Evolutionary conservation across 2,888 invertebrate species (phyloP).

Genomic region (Therioaphis trifolii): DNA sequence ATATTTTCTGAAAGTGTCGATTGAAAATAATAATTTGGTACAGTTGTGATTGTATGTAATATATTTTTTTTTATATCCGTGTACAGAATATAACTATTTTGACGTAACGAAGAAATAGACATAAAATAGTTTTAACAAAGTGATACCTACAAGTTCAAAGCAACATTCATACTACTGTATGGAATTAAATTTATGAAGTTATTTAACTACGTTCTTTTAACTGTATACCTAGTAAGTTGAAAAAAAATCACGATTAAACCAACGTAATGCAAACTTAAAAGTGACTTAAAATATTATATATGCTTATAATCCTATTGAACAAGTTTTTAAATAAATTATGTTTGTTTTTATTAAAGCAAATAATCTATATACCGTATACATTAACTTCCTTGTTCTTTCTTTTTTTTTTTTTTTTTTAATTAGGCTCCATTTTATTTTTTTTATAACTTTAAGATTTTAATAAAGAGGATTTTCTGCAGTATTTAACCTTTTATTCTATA

Average conservation of each 20-base stretch:
- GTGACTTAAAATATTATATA: neutral
- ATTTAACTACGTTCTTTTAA: neutral
- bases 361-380: no score
- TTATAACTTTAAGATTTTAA: no score
- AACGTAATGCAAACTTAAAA: neutral
- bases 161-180: neutral
- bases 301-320: neutral
- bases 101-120: neutral
- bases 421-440: neutral
- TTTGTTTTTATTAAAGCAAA: neutral
- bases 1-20: no score
- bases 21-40: no score
- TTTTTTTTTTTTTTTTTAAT: neutral
- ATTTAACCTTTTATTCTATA: no score
- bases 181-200: neutral
- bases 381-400: no score
- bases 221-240: neutral
- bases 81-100: no score
- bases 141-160: neutral
- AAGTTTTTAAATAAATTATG: slow-evolving; percentile 7
- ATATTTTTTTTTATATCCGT: no score
- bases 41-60: no score
- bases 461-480: no score
- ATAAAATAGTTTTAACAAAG: neutral
- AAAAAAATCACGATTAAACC: neutral